Evolutionary conservation across 2,888 invertebrate species (phyloP).

Genomic region (Dioctria rufipes): DNA sequence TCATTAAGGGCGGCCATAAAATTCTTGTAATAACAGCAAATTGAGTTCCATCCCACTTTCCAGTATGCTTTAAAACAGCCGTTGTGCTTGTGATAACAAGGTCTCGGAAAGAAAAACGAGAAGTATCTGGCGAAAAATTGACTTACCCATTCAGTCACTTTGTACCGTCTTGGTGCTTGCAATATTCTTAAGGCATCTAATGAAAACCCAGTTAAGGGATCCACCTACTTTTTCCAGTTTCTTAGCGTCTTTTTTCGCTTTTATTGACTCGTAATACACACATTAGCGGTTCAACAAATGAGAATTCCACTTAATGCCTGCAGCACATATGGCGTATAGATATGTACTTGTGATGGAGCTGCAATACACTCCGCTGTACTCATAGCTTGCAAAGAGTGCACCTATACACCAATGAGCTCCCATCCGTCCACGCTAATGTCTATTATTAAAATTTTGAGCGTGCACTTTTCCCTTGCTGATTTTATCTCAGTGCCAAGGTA

Average conservation of each 20-base stretch:
- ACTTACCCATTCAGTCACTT: slow-evolving; percentile 46
- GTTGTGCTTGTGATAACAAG: slow-evolving; percentile 37
- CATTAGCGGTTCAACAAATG: slow-evolving; percentile 54
- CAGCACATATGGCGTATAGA: slow-evolving; percentile 20
- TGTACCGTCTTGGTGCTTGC: slow-evolving; percentile 18
- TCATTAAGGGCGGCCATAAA: slow-evolving; percentile 65
- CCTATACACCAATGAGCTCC: slow-evolving; percentile 44
- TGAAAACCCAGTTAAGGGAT: slow-evolving; percentile 52
- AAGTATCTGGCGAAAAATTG: slow-evolving; percentile 53
- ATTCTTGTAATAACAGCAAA: slow-evolving; percentile 65
- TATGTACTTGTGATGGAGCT: background rate
- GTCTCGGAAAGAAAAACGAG: slow-evolving; percentile 32
- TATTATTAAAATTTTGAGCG: slow-evolving; percentile 58
- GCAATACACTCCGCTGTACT: slow-evolving; percentile 23
- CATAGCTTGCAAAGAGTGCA: slow-evolving; percentile 16
- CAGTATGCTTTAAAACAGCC: slow-evolving; percentile 57
- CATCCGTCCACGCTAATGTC: slow-evolving; percentile 54
- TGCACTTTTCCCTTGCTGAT: slow-evolving; percentile 53
- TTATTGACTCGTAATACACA: slow-evolving; percentile 54
- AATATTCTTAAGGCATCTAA: slow-evolving; percentile 45
- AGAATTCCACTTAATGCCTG: slow-evolving; percentile 48
- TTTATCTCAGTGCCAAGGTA: slow-evolving; percentile 32
- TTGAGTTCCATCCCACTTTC: slow-evolving; percentile 65
- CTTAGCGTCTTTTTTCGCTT: slow-evolving; percentile 47
- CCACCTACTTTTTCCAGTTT: slow-evolving; percentile 53